Base-by-base conservation (phyloP, 2,888 invertebrate genomes). In the Lasius platythorax region DNA sequence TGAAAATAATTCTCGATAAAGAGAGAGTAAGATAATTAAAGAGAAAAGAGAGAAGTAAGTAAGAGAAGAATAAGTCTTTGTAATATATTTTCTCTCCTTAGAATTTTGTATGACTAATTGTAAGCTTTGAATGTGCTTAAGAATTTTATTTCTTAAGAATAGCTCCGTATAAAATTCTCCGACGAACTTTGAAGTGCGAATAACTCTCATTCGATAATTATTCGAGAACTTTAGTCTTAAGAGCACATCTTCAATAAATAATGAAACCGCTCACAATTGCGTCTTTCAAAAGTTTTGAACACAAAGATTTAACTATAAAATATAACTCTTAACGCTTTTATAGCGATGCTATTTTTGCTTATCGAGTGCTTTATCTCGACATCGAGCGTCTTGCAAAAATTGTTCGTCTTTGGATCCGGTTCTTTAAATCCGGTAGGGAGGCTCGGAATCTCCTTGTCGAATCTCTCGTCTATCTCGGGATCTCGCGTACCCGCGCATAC, bases 401-500 rank as follows among this genome's bases (percentile, higher is more conserved):
- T 46, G 23, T 23, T 64, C 15, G 4, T 43, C 18, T n/a, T 8
- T 12, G 15, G 33, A 30, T 37, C 18, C 11, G 11, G 11, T 9
- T 11, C 4, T 40, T 33, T 18, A 50, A 33, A 30, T 18, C 53
- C 12, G 23, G 15, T 37, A 6, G 37, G 61, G 72, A 79, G 58
- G 33, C 46, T 79, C 72, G 46, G 46, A 53, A 40, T 23, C 43
- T 53, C 53, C 18, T 9, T 68, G 37, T 28, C 43, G 30, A 70
- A 68, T 79, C 56, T 56, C 43, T 70, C 61, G 58, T 61, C 61
- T 72, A 72, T 2, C 56, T 78, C 53, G 68, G 68, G 68, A 78
- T 43, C 67, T 28, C 28, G 67, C 50, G 18, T 50, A 50, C 18
- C 15, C 61, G 70, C 50, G 64, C 70, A 64, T 73, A 67, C 63